Conservation (phyloP, 2,113 vertebrate species). For the Dissostichus mawsoni region DNA sequence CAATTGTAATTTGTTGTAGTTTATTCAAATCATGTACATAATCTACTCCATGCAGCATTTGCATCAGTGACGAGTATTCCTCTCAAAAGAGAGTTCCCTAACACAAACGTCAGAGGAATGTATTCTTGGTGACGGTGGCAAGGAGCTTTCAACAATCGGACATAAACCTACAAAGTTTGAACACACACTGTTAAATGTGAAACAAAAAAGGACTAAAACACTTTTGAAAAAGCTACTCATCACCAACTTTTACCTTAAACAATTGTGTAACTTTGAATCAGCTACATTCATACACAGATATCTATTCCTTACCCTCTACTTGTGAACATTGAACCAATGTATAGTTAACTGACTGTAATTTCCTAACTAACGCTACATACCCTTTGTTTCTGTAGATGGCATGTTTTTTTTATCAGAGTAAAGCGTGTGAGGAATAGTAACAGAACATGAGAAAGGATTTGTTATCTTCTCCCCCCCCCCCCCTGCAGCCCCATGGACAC, state of each 20-base stretch:
- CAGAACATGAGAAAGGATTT: conserved; percentile 28
- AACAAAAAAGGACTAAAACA: not conserved
- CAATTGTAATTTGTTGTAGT: not conserved
- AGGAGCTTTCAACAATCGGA: not conserved
- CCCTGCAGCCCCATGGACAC: conserved; percentile 67
- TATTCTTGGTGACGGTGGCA: not conserved
- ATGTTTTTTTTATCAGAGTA: not conserved
- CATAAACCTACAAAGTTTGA: not conserved
- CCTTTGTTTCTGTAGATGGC: not conserved
- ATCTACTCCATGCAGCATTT: not conserved
- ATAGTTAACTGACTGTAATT: not conserved
- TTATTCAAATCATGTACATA: not conserved
- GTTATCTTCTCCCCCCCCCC: conserved; percentile 42
- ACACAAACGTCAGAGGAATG: not conserved
- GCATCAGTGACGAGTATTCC: not conserved
- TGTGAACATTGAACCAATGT: not conserved
- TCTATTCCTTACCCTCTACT: not conserved
- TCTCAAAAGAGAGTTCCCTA: not conserved
- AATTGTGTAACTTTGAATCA: not conserved
- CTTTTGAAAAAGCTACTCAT: not conserved
- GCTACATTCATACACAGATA: not conserved
- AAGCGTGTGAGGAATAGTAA: conserved; percentile 5
- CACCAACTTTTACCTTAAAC: not conserved
- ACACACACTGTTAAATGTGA: not conserved
- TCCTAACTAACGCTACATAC: not conserved